A percentile compares a stretch with the other conserved stretches of the same genome.
Conservation (phyloP, 2,888 invertebrate species). For the Allygus modestus region DNA sequence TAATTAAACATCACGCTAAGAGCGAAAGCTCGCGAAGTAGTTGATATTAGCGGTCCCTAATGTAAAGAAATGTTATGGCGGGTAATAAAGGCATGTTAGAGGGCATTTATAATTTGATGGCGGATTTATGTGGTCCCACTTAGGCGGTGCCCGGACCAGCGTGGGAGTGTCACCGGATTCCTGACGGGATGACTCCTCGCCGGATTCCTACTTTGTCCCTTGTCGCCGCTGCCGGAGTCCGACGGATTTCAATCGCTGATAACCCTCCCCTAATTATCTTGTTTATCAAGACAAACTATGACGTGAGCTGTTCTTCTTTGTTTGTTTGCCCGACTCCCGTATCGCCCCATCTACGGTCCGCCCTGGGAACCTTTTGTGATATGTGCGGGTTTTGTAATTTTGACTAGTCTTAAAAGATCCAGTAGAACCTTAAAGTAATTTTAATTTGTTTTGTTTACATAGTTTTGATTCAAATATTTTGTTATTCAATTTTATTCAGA, state of each 20-base stretch:
- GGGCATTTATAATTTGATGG: slow-evolving; percentile 25
- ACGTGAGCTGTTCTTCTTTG: slow-evolving; percentile 19
- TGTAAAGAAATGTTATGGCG: no score
- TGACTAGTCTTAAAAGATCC: no score
- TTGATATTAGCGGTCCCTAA: no score
- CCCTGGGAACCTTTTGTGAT: background rate
- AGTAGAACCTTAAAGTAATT: no score
- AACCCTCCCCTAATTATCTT: slow-evolving; percentile 55
- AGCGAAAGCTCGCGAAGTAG: no score
- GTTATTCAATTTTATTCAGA: no score
- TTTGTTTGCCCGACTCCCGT: background rate
- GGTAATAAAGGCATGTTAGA: background rate
- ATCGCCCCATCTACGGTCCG: slow-evolving; percentile 9
- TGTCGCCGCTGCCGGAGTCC: background rate
- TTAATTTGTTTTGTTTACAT: no score
- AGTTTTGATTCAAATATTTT: no score
- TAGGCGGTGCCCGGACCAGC: background rate
- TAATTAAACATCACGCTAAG: no score
- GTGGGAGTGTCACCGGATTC: background rate
- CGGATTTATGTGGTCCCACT: slow-evolving; percentile 20
- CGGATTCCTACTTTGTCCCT: slow-evolving; percentile 19
- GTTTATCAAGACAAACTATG: slow-evolving; percentile 59
- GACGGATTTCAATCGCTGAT: slow-evolving; percentile 49
- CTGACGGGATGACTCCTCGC: background rate
- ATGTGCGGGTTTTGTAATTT: background rate